Percentiles rank a stretch among this genome's conserved stretches.
Evolutionary conservation across 2,113 vertebrate genomes (phyloP).

Genomic region (Blennius ocellaris): DNA sequence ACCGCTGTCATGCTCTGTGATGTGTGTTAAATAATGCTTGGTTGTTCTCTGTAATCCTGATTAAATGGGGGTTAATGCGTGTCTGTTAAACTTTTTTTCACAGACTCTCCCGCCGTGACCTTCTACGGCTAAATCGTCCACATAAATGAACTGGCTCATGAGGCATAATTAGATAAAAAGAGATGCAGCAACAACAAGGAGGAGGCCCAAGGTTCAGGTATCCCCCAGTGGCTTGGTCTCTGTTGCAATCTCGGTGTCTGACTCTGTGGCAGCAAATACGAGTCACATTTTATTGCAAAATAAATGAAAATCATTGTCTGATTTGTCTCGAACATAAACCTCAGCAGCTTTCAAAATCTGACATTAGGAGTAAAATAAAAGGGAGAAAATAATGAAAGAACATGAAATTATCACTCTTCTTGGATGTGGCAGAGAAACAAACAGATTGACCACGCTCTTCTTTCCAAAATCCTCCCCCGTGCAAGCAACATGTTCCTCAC

Average conservation of each 20-base stretch:
- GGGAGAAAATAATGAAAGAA: conserved; percentile 76
- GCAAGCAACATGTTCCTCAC: conserved; percentile 87
- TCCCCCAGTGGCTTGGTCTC: conserved; percentile 25
- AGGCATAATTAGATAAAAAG: conserved; percentile 41
- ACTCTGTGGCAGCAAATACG: conserved; percentile 18
- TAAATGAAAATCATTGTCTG: conserved; percentile 56
- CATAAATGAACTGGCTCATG: conserved; percentile 54
- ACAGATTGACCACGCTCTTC: conserved; percentile 87
- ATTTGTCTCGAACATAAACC: conserved; percentile 55
- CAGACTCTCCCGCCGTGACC: conserved; percentile 57
- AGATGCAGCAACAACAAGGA: conserved; percentile 9
- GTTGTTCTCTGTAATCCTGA: conserved; percentile 84
- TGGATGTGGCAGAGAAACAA: conserved; percentile 86
- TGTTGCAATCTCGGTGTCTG: conserved; percentile 32
- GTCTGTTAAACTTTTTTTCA: conserved; percentile 75
- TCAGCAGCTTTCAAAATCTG: conserved; percentile 65
- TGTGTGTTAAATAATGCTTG: conserved; percentile 87
- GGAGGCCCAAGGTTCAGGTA: conserved; percentile 35
- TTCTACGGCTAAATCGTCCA: conserved; percentile 53
- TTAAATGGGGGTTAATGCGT: conserved; percentile 83
- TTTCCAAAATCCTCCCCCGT: conserved; percentile 89
- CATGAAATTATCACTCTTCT: conserved; percentile 84
- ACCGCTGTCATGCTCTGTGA: conserved; percentile 69
- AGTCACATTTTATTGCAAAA: conserved; percentile 39
- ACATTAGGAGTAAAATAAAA: conserved; percentile 69